A percentile compares a stretch with the other conserved stretches of the same genome.
These are phyloP conservation scores for Protaetia brevitarsis DNA, from an alignment of 1,140 invertebrate genomes.

Conservation along the genomic window DNA sequence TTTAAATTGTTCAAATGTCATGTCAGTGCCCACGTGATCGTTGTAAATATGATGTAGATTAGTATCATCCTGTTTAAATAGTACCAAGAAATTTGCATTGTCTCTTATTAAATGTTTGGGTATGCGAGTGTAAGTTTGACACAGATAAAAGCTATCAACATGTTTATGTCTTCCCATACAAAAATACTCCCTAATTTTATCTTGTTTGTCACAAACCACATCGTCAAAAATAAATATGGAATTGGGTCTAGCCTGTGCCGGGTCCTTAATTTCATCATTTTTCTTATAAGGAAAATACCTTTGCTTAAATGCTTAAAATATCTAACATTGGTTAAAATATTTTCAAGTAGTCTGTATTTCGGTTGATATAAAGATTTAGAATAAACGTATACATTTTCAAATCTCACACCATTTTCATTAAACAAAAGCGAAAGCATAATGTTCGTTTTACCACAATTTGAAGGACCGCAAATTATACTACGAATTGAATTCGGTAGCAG, in stretches of 20 bases:
- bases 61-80: constrained; percentile 49
- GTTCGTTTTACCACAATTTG: constrained; percentile 35
- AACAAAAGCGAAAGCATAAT: constrained; percentile 27
- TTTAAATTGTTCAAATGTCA: constrained; percentile 42
- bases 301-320: too few relatives aligned
- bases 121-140: constrained; percentile 47
- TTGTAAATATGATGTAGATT: constrained; percentile 50
- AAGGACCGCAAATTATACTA: constrained; percentile 25
- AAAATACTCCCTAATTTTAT: constrained; percentile 45
- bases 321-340: constrained; percentile 29
- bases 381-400: constrained; percentile 35
- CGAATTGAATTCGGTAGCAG: constrained; percentile 2
- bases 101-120: constrained; percentile 50
- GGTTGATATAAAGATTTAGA: constrained; percentile 35
- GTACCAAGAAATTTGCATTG: constrained; percentile 46
- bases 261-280: constrained; percentile 38
- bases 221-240: constrained; percentile 49
- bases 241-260: constrained; percentile 38
- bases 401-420: constrained; percentile 31
- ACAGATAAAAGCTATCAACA: constrained; percentile 40
- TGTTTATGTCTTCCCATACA: constrained; percentile 45
- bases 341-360: constrained; percentile 32
- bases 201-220: constrained; percentile 46
- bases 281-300: constrained; percentile 41
- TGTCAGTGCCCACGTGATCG: constrained; percentile 47